Evolutionary conservation across 30 jellyfish, hydroid and myxozoan species (phyloP), one percentile per base, ranked within the genome.

Genomic region (Hydra vulgaris): DNA sequence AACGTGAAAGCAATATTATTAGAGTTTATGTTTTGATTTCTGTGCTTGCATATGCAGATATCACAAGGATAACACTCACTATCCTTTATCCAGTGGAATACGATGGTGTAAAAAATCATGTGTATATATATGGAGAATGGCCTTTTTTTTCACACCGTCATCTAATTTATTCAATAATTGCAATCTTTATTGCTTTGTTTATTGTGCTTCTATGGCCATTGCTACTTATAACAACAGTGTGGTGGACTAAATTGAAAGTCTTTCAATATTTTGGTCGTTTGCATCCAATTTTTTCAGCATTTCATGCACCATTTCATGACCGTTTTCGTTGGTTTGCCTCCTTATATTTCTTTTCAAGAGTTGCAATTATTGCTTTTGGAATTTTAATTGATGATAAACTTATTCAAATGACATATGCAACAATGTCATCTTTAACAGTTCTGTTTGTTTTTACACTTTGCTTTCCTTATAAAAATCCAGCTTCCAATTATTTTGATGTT

Each of bases 1-100:
- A 68, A 4, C 26, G 26, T 3, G 15, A 7, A 5, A 68, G 8
- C 27, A 20, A 68, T 15, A 3, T 7, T 68, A n/a, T 68, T 3
- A 20, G 15, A n/a, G 16, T 68, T 68, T 68, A 3, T 68, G 75
- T 68, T 7, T 15, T 68, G 15, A 68, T 68, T n/a, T 68, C 75
- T 3, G 75, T 68, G 25, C 75, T 68, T 68, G 75, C 75, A 3
- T 68, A 68, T 68, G 75, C 75, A n/a, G 75, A 68, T 23, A 68
- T 68, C 16, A 68, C 75, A 68, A 68, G 75, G 16, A 68, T 68
- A 68, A 68, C 75, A n/a, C 16, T n/a, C 16, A 3, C 75, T 3
- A 68, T 68, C 8, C 27, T 68, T n/a, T 16, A 68, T 16, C 75
- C 75, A 3, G 27, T 23, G 7, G 75, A 68, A 68, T 16, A 68